Conservation (phyloP, 2,113 vertebrate genomes). For the Oryzias melastigma region DNA sequence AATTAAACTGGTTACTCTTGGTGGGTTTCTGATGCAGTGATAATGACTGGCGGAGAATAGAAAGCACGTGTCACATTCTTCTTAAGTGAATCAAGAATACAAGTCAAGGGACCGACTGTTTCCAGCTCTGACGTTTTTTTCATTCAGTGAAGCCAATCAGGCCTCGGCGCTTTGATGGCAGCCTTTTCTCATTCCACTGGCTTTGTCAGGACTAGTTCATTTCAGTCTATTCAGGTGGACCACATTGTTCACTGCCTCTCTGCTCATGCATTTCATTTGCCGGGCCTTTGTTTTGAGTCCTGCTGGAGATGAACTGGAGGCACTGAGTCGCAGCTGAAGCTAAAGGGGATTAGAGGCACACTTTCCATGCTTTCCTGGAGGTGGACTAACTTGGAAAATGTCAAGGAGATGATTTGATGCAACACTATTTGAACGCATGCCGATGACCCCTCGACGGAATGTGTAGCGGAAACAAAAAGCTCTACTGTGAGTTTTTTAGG, state of each 20-base stretch:
- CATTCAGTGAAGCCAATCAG: slow-evolving; percentile 60
- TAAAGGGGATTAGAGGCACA: slow-evolving; percentile 54
- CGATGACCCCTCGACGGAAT: slow-evolving; percentile 7
- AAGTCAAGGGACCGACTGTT: slow-evolving; percentile 56
- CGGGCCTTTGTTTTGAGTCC: slow-evolving; percentile 66
- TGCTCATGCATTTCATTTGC: slow-evolving; percentile 70
- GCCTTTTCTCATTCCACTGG: slow-evolving; percentile 47
- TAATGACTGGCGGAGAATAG: slow-evolving; percentile 58
- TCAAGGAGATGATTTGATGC: slow-evolving; percentile 46
- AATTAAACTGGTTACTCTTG: slow-evolving; percentile 61
- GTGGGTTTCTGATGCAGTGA: slow-evolving; percentile 45
- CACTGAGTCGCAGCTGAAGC: slow-evolving; percentile 62
- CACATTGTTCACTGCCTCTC: slow-evolving; percentile 49
- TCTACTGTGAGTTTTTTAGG: not conserved
- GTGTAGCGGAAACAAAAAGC: not conserved
- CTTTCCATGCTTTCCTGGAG: slow-evolving; percentile 56
- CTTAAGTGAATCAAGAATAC: slow-evolving; percentile 27
- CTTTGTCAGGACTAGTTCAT: slow-evolving; percentile 68
- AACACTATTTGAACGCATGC: slow-evolving; percentile 43
- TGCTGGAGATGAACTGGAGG: slow-evolving; percentile 60
- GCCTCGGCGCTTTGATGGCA: slow-evolving; percentile 51
- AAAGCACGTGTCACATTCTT: slow-evolving; percentile 31
- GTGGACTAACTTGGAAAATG: slow-evolving; percentile 55
- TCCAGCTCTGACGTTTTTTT: slow-evolving; percentile 61
- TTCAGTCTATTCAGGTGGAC: slow-evolving; percentile 67